Evolutionary conservation across 2,888 invertebrate genomes (phyloP).

Genomic region (Drosophila nr. perissopoda): DNA sequence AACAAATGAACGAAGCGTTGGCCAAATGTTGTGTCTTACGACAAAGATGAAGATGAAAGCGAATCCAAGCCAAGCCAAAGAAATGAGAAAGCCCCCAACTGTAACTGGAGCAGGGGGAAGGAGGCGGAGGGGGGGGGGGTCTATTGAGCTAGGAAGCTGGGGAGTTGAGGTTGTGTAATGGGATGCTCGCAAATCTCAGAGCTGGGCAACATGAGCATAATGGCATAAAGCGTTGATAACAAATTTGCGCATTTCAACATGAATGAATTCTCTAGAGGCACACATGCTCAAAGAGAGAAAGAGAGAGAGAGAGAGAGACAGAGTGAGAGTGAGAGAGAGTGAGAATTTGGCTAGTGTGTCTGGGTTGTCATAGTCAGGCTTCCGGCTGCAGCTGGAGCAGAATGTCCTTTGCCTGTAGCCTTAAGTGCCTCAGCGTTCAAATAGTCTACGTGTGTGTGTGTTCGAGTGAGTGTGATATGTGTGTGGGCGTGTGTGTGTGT

Average conservation of each 20-base stretch:
- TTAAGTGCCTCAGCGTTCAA: constrained; percentile 71
- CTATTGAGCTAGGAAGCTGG: neutral
- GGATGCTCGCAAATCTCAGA: constrained; percentile 51
- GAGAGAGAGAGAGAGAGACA: neutral
- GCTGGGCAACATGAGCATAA: constrained; percentile 75
- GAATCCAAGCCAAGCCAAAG: neutral
- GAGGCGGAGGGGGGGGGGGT: neutral
- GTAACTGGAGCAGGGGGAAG: neutral
- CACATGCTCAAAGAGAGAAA: constrained; percentile 30
- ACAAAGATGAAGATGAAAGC: constrained; percentile 26
- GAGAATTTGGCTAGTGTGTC: neutral
- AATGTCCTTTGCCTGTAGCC: constrained; percentile 55
- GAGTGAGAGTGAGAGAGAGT: neutral
- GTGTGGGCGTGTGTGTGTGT: constrained; percentile 6
- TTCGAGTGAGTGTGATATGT: constrained; percentile 6
- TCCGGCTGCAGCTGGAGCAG: constrained; percentile 33
- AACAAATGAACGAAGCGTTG: constrained; percentile 72
- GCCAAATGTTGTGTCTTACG: constrained; percentile 58
- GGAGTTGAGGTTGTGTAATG: constrained; percentile 39
- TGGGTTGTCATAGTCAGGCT: constrained; percentile 5
- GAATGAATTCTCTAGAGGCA: constrained; percentile 81
- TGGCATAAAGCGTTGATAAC: constrained; percentile 82
- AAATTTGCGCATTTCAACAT: constrained; percentile 83
- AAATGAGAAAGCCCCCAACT: constrained; percentile 2
- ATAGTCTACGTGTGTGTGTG: constrained; percentile 55